Percentiles rank a stretch among this genome's conserved stretches.
Evolutionary conservation across 2,888 invertebrate genomes (phyloP).

Genomic region (Apodemia hepburni): DNA sequence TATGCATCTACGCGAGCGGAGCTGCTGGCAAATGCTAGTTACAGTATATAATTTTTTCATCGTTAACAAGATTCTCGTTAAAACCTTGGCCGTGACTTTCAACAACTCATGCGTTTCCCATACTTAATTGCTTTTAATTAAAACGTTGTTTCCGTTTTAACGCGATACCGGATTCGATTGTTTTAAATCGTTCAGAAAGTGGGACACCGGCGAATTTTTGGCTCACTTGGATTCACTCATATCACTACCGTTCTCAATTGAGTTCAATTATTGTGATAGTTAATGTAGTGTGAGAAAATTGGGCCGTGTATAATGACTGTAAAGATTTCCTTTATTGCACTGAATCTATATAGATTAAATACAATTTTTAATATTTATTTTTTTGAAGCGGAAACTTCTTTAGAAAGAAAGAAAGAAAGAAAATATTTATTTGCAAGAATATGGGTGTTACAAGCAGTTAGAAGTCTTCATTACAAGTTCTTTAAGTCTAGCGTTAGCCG

Average conservation of each 20-base stretch:
- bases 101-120: constrained; percentile 29
- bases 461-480: no score
- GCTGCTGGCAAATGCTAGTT: no score
- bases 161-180: constrained; percentile 11
- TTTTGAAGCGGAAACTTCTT: no score
- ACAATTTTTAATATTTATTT: no score
- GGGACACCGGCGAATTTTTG: neutral
- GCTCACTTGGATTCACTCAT: neutral
- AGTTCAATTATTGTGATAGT: neutral
- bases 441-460: no score
- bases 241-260: neutral
- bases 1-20: no score
- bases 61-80: constrained; percentile 17
- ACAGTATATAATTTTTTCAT: no score
- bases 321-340: neutral
- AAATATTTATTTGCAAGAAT: no score
- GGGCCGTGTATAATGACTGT: neutral
- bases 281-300: neutral
- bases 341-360: neutral
- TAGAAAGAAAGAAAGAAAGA: no score
- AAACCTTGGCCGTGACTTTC: constrained; percentile 52
- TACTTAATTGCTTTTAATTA: constrained; percentile 23
- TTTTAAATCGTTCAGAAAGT: constrained; percentile 7
- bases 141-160: constrained; percentile 25
- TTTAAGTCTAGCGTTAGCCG: no score